Evolutionary conservation across 2,113 vertebrate species (phyloP), one percentile per base, ranked within the genome.

Genomic region (Chunga burmeisteri): DNA sequence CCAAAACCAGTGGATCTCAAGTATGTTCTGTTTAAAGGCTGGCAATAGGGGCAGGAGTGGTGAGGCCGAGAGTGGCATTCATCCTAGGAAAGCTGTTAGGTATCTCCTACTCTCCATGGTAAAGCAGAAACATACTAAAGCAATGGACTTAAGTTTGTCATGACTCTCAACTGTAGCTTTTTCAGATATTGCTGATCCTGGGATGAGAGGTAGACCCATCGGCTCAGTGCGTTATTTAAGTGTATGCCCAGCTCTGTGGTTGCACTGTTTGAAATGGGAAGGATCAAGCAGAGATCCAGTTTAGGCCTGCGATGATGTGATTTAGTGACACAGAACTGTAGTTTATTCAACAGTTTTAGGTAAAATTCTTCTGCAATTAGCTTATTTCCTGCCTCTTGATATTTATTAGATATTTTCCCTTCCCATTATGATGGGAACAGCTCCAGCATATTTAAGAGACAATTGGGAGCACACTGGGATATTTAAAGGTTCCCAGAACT

Each of bases 301-400:
- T 94, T 67, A 94, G 46, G 52, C 49, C 14, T 40, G 15, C 56
- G 82, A 47, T 93, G 88, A 38, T 79, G 47, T 85, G 93, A 94
- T 79, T 93, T 74, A 50, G 29, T 92, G 91, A 94, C 70, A 79
- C 52, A 86, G 80, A 92, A 74, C 77, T 81, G 47, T 88, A 63
- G 81, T 88, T 94, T 95, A 53, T 90, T 88, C 58, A 83, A 92
- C 40, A 73, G 55, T 87, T 95, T 65, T 81, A 93, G 77, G 93
- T 91, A 82, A 89, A 96, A 91, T 96, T 95, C 86, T 93, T 94
- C 61, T 94, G 73, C 73, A 95, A 68, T 95, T 94, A 96, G 73
- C 66, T 72, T 94, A 81, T 94, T 95, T 95, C 87, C 87, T 94
- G 84, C 55, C 72, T 59, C 53, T 93, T 75, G 71, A 27, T 79